A percentile compares a stretch with the other conserved stretches of the same genome.
These are phyloP conservation scores for Ferrisia virgata DNA, from an alignment of 2,888 invertebrate species.

Conservation along the genomic window DNA sequence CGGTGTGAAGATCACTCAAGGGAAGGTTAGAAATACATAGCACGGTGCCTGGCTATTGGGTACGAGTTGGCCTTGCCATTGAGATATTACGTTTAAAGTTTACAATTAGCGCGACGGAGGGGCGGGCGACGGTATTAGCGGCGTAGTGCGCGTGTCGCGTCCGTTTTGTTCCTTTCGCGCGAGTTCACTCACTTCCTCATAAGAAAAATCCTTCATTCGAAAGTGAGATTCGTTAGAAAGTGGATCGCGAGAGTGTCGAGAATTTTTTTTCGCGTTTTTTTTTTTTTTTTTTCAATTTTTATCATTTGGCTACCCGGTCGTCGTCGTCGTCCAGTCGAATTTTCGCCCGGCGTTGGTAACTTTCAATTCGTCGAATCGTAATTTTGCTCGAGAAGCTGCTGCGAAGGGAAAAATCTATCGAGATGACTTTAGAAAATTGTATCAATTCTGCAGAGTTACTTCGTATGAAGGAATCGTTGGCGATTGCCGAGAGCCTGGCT, in stretches of 20 bases:
- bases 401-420: no score
- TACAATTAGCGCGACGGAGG: conserved; percentile 25
- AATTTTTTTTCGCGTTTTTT: background rate
- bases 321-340: no score
- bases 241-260: background rate
- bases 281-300: no score
- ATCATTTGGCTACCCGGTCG: no score
- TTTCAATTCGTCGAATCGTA: background rate
- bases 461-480: conserved; percentile 55
- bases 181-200: conserved; percentile 42
- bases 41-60: conserved; percentile 15
- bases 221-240: conserved; percentile 33
- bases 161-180: conserved; percentile 40
- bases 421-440: background rate
- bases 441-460: background rate
- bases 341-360: no score
- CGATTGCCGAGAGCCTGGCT: conserved; percentile 60
- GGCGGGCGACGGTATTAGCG: background rate
- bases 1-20: conserved; percentile 22
- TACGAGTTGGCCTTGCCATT: conserved; percentile 44
- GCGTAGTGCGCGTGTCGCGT: conserved; percentile 35
- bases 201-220: conserved; percentile 34
- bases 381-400: no score
- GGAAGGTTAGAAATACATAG: conserved; percentile 13
- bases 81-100: conserved; percentile 41